Conservation (phyloP, 2,797 vertebrate species). For the Chiloscyllium punctatum region DNA sequence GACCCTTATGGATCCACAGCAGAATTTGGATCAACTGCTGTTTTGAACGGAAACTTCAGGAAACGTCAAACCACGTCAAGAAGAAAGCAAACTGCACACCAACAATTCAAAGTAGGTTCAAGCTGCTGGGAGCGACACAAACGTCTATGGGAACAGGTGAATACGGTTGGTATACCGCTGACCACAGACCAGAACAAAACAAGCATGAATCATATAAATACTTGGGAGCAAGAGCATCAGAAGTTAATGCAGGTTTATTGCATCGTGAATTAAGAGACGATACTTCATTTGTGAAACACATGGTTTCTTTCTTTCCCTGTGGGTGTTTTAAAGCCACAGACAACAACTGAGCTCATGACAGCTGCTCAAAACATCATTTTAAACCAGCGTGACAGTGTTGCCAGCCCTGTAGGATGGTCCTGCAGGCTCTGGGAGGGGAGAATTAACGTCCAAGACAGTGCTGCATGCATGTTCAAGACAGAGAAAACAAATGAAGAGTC, state of each 20-base stretch:
- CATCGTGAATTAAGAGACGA: not conserved
- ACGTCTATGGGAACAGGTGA: not conserved
- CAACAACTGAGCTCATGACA: not conserved
- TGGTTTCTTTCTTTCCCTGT: no score
- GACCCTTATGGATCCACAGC: not conserved
- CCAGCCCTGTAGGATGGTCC: not conserved
- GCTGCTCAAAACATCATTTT: not conserved
- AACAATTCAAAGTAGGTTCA: slow-evolving; percentile 1
- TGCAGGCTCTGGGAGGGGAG: not conserved
- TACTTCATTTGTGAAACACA: not conserved
- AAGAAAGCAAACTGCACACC: not conserved
- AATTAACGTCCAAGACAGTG: not conserved
- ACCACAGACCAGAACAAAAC: not conserved
- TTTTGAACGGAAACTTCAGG: not conserved
- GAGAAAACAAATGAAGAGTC: not conserved
- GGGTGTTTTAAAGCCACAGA: not conserved
- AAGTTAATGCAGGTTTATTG: not conserved
- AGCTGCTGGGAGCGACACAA: not conserved
- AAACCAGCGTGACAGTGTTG: not conserved
- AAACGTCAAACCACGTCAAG: slow-evolving; percentile 3
- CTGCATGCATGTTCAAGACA: not conserved
- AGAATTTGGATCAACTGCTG: no score
- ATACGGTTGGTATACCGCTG: not conserved
- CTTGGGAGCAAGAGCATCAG: not conserved
- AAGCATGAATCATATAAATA: slow-evolving; percentile 30